Evolutionary conservation across 2,888 invertebrate genomes (phyloP), one percentile per base, ranked within the genome.

Genomic region (Coelinius sp.): DNA sequence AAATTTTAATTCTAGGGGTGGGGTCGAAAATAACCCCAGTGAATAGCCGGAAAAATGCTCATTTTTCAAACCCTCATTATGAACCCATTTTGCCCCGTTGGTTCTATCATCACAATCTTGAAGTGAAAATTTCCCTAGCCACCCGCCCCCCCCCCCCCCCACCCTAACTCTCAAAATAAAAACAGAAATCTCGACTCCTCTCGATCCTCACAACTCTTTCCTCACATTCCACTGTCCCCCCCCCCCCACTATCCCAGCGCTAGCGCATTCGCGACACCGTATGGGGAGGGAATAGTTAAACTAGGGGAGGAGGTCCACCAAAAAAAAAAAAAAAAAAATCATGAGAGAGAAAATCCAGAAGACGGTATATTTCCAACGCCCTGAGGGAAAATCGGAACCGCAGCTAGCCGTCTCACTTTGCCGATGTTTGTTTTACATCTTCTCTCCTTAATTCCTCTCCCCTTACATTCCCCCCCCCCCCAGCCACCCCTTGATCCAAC

Each of bases 121-220:
- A 41, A 10, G n/a, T n/a, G n/a, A 41, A 1, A 1, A 41, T 1
- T 35, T 35, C 10, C 35, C n/a, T n/a, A n/a, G n/a, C 41, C n/a
- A 4, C 5, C n/a, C 12, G n/a, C n/a, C 5, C 41, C 41, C 12
- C n/a, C n/a, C n/a, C 10, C 41, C n/a, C 10, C 1, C n/a, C 4
- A 41, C 5, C 1, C 12, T 12, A 12, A 41, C n/a, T n/a, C 41
- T n/a, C n/a, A 41, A n/a, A 41, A 41, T 49, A 17, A n/a, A 41
- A 41, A 41, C 31, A 31, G 41, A 49, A 49, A 49, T 49, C 17
- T 49, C 5, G 17, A 49, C 46, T 49, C 20, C 14, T 41, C 10
- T 52, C 52, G 25, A 56, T 56, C 31, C 46, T 63, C 27, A 78
- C 82, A 85, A 86, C 85, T 86, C 86, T 85, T 86, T 86, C 82